Conservation (phyloP, 2,888 invertebrate species). For the Microchrysa polita region DNA sequence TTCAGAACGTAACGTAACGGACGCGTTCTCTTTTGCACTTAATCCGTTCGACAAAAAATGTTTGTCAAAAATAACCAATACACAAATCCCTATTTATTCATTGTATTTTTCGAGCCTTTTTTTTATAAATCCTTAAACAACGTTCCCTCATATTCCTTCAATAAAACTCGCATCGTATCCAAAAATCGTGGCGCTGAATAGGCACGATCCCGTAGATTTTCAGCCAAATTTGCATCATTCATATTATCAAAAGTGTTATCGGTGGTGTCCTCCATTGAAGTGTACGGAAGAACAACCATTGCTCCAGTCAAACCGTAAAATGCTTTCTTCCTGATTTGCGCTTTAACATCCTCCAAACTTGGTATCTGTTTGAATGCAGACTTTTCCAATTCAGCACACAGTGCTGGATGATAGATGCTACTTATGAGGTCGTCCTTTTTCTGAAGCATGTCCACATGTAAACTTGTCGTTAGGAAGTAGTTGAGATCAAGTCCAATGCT, state of each 20-base stretch:
- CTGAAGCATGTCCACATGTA: conserved; percentile 56
- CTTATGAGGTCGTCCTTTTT: conserved; percentile 55
- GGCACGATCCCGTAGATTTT: background rate
- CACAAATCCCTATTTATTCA: no score
- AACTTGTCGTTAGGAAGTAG: conserved; percentile 61
- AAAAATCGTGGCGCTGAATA: conserved; percentile 10
- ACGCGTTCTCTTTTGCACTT: no score
- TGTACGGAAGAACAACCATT: conserved; percentile 62
- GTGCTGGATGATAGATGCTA: conserved; percentile 55
- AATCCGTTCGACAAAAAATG: no score
- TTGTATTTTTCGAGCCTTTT: no score
- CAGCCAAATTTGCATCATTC: background rate
- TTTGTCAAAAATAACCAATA: no score
- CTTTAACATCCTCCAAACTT: conserved; percentile 56
- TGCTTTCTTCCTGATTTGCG: conserved; percentile 58
- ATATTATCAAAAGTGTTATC: background rate
- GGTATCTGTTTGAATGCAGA: conserved; percentile 51
- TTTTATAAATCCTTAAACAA: no score
- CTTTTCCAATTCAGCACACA: conserved; percentile 53
- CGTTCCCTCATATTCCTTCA: background rate
- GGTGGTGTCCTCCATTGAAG: conserved; percentile 61
- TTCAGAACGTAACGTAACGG: no score
- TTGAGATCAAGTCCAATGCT: conserved; percentile 63
- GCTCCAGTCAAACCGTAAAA: conserved; percentile 61
- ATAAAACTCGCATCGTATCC: conserved; percentile 6